Base-by-base conservation (phyloP, 2,113 vertebrate genomes). In the Coptodon rendalli region DNA sequence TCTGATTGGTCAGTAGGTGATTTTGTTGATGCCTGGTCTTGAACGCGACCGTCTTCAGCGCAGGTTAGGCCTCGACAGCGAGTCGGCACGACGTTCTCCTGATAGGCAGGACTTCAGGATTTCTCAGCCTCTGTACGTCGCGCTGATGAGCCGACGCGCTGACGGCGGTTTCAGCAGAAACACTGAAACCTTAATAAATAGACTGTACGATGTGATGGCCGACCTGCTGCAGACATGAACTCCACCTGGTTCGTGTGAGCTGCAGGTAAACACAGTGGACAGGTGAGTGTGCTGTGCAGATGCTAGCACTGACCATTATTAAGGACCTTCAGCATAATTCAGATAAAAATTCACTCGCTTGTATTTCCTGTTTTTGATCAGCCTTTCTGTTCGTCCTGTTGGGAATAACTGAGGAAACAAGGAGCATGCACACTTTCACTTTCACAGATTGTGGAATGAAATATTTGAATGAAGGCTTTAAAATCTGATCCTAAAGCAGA, bases 11-110 rank as follows among this genome's bases (percentile, higher is more conserved):
- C 63, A 22, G 19, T 40, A 40, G 36, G 63, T 5, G 12, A 22
- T 24, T 24, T 68, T 68, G 34, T 38, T 40, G 34, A 8, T 22
- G 1, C 8, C 36, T 13, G 29, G 16, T 34, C 29, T 63, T 63
- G 59, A 63, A 63, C 9, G 0, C 0, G 54, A 27, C 54, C 0
- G 7, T 59, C 56, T 59, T 59, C 7, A 59, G 13, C 0, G 24
- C 0, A 57, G 13, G 56, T 57, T 29, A 29, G 56, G 24, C 22
- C 53, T 24, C 53, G 1, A 56, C 53, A 56, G 11, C 1, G 11
- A 40, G 19, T 63, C 16, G n/a, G 52, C 19, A 19, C 1, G 0
- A 22, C 5, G 1, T 19, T 19, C 16, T 34, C 59, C 29, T 63
- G 29, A 63, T 0, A 63, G 59, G 16, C 3, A 2, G 29, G 9